A percentile compares a stretch with the other conserved stretches of the same genome.
Evolutionary conservation across 2,797 vertebrate genomes (phyloP).

Genomic region (Avahi laniger): DNA sequence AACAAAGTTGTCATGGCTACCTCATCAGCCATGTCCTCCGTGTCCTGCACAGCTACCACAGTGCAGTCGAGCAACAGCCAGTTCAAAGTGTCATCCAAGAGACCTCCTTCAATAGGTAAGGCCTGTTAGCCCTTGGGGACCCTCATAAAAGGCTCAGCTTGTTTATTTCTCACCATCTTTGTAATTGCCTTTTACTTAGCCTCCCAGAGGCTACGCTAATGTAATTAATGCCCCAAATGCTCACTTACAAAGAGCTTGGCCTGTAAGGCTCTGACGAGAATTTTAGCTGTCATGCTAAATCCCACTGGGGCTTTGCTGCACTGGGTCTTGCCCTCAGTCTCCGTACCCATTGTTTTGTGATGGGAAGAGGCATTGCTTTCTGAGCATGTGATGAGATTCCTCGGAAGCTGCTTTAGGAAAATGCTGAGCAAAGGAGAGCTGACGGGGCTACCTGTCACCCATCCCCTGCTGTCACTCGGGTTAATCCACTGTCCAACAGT

Average conservation of each 20-base stretch:
- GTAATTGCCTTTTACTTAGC: too few relatives aligned
- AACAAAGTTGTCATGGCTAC: conserved; percentile 97
- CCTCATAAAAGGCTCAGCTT: background rate
- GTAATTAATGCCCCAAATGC: fast-evolving
- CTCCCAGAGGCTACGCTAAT: background rate
- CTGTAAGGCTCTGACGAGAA: background rate
- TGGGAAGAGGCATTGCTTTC: background rate
- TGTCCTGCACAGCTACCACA: conserved; percentile 97
- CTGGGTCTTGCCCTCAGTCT: background rate
- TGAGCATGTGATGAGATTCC: background rate
- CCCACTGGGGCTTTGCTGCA: background rate
- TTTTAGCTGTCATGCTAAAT: background rate
- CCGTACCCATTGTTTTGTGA: fast-evolving
- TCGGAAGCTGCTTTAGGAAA: background rate
- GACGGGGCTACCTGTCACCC: background rate
- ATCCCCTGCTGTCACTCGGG: background rate
- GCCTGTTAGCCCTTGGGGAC: background rate
- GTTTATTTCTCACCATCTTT: fast-evolving
- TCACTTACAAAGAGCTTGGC: fast-evolving
- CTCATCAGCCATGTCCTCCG: conserved; percentile 94
- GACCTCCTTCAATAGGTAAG: conserved; percentile 93
- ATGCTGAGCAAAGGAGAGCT: background rate
- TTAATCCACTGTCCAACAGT: background rate
- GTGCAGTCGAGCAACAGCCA: conserved; percentile 95
- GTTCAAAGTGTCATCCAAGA: conserved; percentile 93